A percentile compares a stretch with the other conserved stretches of the same genome.
Conservation (phyloP, 2,888 invertebrate genomes). For the Melipona bicolor region DNA sequence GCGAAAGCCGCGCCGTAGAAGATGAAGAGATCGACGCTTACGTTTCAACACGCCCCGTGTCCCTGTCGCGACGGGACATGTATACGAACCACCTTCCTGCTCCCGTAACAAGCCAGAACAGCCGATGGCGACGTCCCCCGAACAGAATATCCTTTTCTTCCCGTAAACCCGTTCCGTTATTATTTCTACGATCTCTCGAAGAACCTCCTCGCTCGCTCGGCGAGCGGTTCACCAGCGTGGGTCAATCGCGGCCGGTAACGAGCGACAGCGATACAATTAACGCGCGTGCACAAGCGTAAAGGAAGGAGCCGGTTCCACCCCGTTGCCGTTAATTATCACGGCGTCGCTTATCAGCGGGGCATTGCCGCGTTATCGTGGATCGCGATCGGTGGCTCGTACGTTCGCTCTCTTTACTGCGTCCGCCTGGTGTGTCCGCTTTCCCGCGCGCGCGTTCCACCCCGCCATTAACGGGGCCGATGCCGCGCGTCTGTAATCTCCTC, state of each 20-base stretch:
- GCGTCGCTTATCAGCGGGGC: slow-evolving; percentile 51
- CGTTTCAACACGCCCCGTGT: slow-evolving; percentile 53
- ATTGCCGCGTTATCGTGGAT: slow-evolving; percentile 41
- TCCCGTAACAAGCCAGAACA: slow-evolving; percentile 66
- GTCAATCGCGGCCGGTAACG: slow-evolving; percentile 43
- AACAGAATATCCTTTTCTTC: slow-evolving; percentile 42
- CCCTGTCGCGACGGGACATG: slow-evolving; percentile 48
- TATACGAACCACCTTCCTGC: slow-evolving; percentile 43
- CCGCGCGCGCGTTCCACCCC: slow-evolving; percentile 15
- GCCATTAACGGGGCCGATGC: not conserved
- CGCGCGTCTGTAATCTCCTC: slow-evolving; percentile 5
- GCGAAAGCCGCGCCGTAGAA: slow-evolving; percentile 39
- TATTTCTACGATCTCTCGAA: slow-evolving; percentile 68
- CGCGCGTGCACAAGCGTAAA: slow-evolving; percentile 36
- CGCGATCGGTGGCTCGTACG: slow-evolving; percentile 50
- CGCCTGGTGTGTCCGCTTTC: slow-evolving; percentile 16
- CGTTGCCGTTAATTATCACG: slow-evolving; percentile 74
- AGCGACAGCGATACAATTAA: slow-evolving; percentile 54
- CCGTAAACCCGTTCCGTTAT: slow-evolving; percentile 75
- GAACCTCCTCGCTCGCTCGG: not conserved
- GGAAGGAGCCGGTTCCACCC: slow-evolving; percentile 66
- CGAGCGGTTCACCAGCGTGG: slow-evolving; percentile 59
- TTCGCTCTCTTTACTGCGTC: slow-evolving; percentile 32
- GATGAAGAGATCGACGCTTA: slow-evolving; percentile 71
- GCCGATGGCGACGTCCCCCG: slow-evolving; percentile 43